Evolutionary conservation across 2,797 vertebrate species (phyloP), one percentile per base, ranked within the genome.

Genomic region (Denticeps clupeoides): DNA sequence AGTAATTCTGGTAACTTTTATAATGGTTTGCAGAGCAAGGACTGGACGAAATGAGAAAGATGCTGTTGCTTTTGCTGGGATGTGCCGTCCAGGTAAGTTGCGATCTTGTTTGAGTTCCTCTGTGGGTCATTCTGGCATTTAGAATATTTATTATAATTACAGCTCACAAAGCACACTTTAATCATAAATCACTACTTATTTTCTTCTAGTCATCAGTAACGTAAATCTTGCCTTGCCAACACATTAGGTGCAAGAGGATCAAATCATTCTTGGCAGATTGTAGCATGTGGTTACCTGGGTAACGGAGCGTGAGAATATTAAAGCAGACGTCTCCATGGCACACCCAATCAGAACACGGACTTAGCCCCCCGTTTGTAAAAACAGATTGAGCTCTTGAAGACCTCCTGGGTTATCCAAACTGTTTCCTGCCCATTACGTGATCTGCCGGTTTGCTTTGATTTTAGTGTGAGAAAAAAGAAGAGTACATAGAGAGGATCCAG

Each of bases 391-490:
- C 48, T 47, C 35, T 15, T 33, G 8, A 51, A 44, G 31, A 51
- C 49, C 49, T 23, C 22, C 18, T 19, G 28, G 51, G 51, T 48
- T 50, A 51, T 51, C 33, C 35, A 25, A 27, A 21, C 13, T 58
- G 35, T 3, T 31, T 9, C 21, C 26, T 18, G 12, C 1, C 13
- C 2, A 9, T 45, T 55, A 11, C 18, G n/a, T 54, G 45, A 8
- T 41, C 12, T 63, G 28, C 11, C 19, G 41, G 1, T 38, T 15
- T 2, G 29, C 5, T 27, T 11, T 63, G 13, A 75, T 44, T 79
- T 59, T 72, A 97, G 94, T 95, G 93, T 57, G 91, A 96, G 76
- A 89, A 87, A 67, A 98, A 97, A 73, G 94, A 98, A 78, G 92
- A 98, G 58, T 93, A 95, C 70, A 97, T 98, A 49, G 93, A 97